These are phyloP conservation scores for Tetanocera ferruginea DNA, from an alignment of 2,888 invertebrate genomes.

Conservation along the genomic window DNA sequence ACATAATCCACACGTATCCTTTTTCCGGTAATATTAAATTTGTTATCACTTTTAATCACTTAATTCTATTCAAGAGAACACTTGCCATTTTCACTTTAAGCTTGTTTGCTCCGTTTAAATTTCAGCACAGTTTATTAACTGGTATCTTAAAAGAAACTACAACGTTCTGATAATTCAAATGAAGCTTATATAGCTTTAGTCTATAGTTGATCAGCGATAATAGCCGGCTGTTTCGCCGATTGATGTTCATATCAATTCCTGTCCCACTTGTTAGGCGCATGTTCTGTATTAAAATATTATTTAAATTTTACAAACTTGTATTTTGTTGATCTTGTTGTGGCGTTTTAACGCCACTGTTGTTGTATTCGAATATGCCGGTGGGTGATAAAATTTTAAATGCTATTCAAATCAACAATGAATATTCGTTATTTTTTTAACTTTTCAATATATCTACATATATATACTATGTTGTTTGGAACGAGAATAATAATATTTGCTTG, in stretches of 20 bases:
- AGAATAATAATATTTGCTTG: too few species aligned
- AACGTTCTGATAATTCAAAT: slow-evolving; percentile 42
- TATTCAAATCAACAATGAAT: background rate
- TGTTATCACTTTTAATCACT: too few species aligned
- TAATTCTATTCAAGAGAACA: background rate
- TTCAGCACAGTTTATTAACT: slow-evolving; percentile 19
- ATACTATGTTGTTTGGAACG: too few species aligned
- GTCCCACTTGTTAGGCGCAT: slow-evolving; percentile 45
- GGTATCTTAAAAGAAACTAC: slow-evolving; percentile 52
- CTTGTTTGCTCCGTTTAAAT: background rate
- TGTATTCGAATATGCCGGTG: slow-evolving; percentile 9
- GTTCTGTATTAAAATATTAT: slow-evolving; percentile 46
- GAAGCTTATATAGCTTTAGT: slow-evolving; percentile 55
- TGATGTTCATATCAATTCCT: slow-evolving; percentile 54
- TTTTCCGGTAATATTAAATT: background rate
- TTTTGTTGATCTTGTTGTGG: slow-evolving; percentile 61
- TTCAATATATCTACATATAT: too few species aligned
- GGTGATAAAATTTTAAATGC: background rate
- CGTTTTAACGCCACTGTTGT: slow-evolving; percentile 45
- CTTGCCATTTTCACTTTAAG: slow-evolving; percentile 63
- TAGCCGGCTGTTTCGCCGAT: background rate
- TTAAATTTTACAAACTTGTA: slow-evolving; percentile 66
- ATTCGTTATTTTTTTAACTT: background rate
- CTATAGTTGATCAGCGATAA: slow-evolving; percentile 27
- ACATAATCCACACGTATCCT: background rate